These are phyloP conservation scores for Dicranocentrus wangi DNA, from an alignment of 2,888 invertebrate genomes.

Conservation along the genomic window DNA sequence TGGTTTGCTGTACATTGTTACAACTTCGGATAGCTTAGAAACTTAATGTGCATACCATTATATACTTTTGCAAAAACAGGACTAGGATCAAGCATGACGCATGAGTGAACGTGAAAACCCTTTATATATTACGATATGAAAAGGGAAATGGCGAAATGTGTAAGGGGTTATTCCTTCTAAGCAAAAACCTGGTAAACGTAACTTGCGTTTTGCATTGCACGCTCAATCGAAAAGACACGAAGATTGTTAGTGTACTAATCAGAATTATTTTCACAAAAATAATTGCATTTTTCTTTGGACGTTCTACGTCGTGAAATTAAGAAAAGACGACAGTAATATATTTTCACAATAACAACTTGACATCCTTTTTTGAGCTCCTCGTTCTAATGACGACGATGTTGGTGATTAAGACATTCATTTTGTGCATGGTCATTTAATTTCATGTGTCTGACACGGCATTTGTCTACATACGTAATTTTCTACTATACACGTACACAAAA, in stretches of 20 bases:
- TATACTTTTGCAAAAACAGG: no score
- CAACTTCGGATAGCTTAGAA: no score
- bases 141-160: constrained; percentile 40
- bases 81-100: no score
- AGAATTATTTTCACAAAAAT: constrained; percentile 17
- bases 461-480: background rate
- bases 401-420: constrained; percentile 42
- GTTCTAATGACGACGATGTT: constrained; percentile 12
- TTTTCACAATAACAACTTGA: constrained; percentile 27
- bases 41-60: no score
- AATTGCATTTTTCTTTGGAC: constrained; percentile 11
- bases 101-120: constrained; percentile 28
- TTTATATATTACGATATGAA: constrained; percentile 33
- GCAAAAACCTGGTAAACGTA: no score
- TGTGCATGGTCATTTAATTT: constrained; percentile 45
- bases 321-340: constrained; percentile 23
- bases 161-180: constrained; percentile 6
- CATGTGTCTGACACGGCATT: constrained; percentile 22
- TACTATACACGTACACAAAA: background rate
- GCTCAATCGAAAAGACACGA: no score
- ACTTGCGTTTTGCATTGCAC: background rate
- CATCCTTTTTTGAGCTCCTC: constrained; percentile 21
- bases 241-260: no score
- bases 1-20: no score
- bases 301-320: constrained; percentile 7